Base-by-base conservation (phyloP, 2,888 invertebrate species). In the Linnaemya tessellans region DNA sequence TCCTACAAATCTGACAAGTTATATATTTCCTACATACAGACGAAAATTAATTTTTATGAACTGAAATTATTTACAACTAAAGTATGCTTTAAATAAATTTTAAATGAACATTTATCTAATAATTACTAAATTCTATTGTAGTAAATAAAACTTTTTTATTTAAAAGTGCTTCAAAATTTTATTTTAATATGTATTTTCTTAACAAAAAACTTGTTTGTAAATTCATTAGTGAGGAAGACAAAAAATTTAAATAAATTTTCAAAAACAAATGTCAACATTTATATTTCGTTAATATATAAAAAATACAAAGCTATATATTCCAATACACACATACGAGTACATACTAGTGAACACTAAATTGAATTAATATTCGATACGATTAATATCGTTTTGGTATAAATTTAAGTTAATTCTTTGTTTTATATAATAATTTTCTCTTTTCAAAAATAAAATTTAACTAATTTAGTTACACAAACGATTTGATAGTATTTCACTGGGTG, bases 401-500 rank as follows among this genome's bases (percentile, higher is more conserved):
- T 70, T 81, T 64, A 41, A 51, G 67, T 78, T 58, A 20, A 18
- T 41, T 65, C 65, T 70, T 71, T 51, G 20, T 54, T 73, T 68
- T 13, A 54, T 56, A 41, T 70, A 56, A 58, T 18, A 71, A 65
- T 38, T 62, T 62, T 41, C 46, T 78, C 70, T 51, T 79, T 71
- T 62, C 35, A 70, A 75, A 25, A 82, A 82, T 46, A 75, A 70
- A 49, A 60, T 71, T 79, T 60, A 64, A 80, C 75, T 80, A 73
- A 73, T 68, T 11, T 65, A 80, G 11, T 46, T 35, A 77, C 35
- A 77, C 43, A 71, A 70, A 71, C 95, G 94, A 92, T 95, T 95
- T 82, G 96, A 95, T 90, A 97, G 94, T 67, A 98, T 94, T 93
- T 97, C 96, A 87, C 94, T 95, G 11, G 98, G 97, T 77, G 95